Conservation (phyloP, 2,797 vertebrate genomes). For the Gymnothorax reevesii region DNA sequence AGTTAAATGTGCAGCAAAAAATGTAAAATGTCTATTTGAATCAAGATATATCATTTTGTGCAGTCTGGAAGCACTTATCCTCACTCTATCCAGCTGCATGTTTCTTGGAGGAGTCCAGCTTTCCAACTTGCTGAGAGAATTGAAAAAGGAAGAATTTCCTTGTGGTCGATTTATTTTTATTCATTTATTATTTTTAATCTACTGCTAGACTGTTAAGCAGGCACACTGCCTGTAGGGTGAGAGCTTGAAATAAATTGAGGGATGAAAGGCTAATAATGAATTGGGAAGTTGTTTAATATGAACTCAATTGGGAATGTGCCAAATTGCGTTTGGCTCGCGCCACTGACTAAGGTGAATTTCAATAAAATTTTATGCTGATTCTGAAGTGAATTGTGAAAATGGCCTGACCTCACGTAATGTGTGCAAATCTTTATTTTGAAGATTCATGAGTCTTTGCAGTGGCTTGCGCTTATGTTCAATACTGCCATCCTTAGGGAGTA, state of each 20-base stretch:
- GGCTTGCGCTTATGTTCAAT: neutral
- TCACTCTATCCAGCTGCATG: neutral
- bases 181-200: neutral
- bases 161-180: neutral
- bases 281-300: neutral
- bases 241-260: neutral
- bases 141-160: neutral
- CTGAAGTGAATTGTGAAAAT: neutral
- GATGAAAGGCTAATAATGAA: neutral
- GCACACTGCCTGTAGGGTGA: neutral
- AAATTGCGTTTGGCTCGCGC: neutral
- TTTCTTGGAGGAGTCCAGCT: neutral
- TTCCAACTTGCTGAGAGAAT: neutral
- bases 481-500: neutral
- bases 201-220: neutral
- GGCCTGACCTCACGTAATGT: neutral
- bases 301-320: neutral
- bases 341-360: neutral
- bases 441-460: neutral
- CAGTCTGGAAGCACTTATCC: neutral
- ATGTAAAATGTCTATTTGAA: slow-evolving; percentile 1
- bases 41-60: neutral
- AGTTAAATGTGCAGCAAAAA: slow-evolving; percentile 20
- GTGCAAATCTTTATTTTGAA: neutral
- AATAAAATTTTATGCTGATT: neutral